These are phyloP conservation scores for Thunnus thynnus DNA, from an alignment of 2,113 vertebrate genomes.

Conservation along the genomic window DNA sequence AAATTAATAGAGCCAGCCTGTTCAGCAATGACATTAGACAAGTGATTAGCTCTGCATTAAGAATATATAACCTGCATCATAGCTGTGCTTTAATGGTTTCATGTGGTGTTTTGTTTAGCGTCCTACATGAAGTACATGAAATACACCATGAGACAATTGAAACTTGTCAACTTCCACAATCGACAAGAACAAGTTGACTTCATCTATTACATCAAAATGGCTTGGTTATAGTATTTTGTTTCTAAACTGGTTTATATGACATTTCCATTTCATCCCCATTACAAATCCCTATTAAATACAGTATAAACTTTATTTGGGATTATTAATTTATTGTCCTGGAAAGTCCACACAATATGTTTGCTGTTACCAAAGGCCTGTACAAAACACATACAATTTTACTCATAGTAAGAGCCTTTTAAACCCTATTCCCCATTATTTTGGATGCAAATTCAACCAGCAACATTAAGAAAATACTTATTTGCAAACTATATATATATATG, in stretches of 20 bases:
- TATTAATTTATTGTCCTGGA: not conserved
- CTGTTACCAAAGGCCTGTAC: not conserved
- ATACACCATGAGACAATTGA: not conserved
- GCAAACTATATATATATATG: too few relatives aligned
- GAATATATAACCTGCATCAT: too few relatives aligned
- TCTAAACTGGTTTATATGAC: too few relatives aligned
- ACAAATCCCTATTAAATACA: not conserved
- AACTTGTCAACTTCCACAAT: not conserved
- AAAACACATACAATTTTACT: not conserved
- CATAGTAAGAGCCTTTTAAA: not conserved
- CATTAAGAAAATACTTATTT: not conserved
- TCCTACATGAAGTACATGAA: not conserved
- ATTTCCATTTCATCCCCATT: not conserved
- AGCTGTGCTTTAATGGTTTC: too few relatives aligned
- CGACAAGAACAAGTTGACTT: not conserved
- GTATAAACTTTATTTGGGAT: not conserved
- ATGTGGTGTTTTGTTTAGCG: not conserved
- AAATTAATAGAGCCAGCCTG: too few relatives aligned
- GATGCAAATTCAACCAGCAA: not conserved
- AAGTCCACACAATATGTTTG: not conserved
- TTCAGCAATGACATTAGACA: too few relatives aligned
- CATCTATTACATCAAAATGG: too few relatives aligned
- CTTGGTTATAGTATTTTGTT: not conserved
- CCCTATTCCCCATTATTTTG: not conserved
- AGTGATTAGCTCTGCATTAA: too few relatives aligned